A percentile compares a stretch with the other conserved stretches of the same genome.
These are phyloP conservation scores for Tinea trinotella DNA, from an alignment of 2,888 invertebrate genomes.

Conservation along the genomic window DNA sequence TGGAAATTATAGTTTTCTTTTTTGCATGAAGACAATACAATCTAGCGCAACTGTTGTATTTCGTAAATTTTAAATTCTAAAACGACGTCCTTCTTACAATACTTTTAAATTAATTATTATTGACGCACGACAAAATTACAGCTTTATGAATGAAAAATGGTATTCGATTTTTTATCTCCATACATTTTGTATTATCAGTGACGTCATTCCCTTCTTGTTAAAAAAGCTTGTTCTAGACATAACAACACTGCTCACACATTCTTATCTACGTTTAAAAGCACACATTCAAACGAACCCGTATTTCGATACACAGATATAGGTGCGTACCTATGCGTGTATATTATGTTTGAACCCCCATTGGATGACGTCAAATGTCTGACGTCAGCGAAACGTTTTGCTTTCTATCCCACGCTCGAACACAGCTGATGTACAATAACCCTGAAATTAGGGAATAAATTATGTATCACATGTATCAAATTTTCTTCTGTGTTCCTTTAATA, in stretches of 20 bases:
- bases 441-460: background rate
- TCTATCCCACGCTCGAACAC: slow-evolving; percentile 21
- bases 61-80: no score
- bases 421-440: slow-evolving; percentile 5
- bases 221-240: background rate
- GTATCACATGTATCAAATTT: background rate
- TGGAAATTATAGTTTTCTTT: no score
- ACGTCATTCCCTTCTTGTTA: no score
- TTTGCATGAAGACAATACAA: no score
- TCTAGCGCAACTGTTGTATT: no score
- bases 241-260: no score
- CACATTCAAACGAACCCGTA: background rate
- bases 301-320: background rate
- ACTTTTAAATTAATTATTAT: background rate
- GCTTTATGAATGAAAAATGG: slow-evolving; percentile 4
- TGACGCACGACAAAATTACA: background rate
- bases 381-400: slow-evolving; percentile 26
- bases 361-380: slow-evolving; percentile 42
- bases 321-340: background rate
- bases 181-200: background rate
- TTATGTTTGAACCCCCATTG: no score
- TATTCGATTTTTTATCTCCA: background rate
- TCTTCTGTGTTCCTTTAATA: no score
- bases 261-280: background rate
- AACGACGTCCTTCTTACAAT: background rate